Evolutionary conservation across 2,888 invertebrate genomes (phyloP).

Genomic region (Villa cingulata): DNA sequence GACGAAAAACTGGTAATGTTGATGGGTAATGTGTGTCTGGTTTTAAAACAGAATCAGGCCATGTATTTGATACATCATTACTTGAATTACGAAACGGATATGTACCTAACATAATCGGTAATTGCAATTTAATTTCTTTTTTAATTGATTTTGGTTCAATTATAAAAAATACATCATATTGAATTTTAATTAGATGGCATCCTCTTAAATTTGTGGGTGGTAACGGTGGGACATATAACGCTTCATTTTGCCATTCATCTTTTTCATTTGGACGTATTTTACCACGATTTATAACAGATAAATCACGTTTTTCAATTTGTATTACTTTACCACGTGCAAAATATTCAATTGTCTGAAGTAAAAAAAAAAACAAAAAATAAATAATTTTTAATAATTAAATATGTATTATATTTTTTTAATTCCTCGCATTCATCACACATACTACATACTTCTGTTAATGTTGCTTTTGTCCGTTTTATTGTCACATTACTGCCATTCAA

Average conservation of each 20-base stretch:
- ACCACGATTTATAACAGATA: conserved; percentile 64
- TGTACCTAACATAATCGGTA: conserved; percentile 83
- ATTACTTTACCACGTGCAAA: conserved; percentile 73
- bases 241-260: conserved; percentile 77
- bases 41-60: conserved; percentile 49
- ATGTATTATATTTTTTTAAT: no score
- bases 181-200: conserved; percentile 84
- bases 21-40: conserved; percentile 86
- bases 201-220: conserved; percentile 89
- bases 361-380: not conserved
- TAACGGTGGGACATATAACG: conserved; percentile 82
- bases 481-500: conserved; percentile 74
- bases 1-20: conserved; percentile 78
- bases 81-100: conserved; percentile 64
- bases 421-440: not conserved
- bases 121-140: conserved; percentile 80
- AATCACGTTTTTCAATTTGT: conserved; percentile 72
- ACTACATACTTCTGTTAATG: conserved; percentile 51
- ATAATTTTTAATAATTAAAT: not conserved
- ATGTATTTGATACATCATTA: conserved; percentile 44
- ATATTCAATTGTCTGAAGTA: conserved; percentile 68
- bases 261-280: conserved; percentile 68
- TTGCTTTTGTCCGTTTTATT: conserved; percentile 73
- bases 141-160: conserved; percentile 84
- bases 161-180: conserved; percentile 85